Evolutionary conservation across 2,888 invertebrate genomes (phyloP), one percentile per base, ranked within the genome.

Genomic region (Amblyteles armatorius): DNA sequence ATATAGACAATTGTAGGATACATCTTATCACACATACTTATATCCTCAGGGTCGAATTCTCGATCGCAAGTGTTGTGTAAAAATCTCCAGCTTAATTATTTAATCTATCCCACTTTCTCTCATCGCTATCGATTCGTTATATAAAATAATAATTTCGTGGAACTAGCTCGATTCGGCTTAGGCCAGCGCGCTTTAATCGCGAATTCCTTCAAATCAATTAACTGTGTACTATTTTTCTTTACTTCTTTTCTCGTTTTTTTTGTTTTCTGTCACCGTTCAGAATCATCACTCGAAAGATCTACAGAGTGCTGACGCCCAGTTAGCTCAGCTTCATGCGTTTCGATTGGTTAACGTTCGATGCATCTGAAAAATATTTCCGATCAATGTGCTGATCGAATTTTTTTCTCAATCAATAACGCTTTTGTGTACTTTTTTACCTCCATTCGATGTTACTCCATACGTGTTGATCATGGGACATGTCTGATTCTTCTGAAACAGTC

Each of bases 241-340:
- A 22, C 36, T 48, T 22, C 67, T 55, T 50, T 67, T 82, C 80
- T 85, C 72, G 88, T 63, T 73, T 77, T 22, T 84, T 33, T 36
- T n/a, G n/a, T n/a, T 13, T 76, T 85, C 84, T 80, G 76, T 87
- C 84, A 88, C 86, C 84, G 86, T 80, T 87, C 57, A 86, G 83
- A 77, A 88, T 87, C 82, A 80, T 87, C 86, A 85, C 85, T 88
- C 89, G 89, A 87, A 88, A 89, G 67, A 84, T 86, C 86, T 88
- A 90, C 86, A 90, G 85, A 84, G 86, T 86, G 82, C 90, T 90
- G 90, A 90, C 91, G 89, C 91, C 90, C 91, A 93, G 94, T 94
- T 94, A 94, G 92, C 94, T 93, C 87, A 93, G 83, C 88, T 93
- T 94, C 89, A 93, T 91, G 86, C 93, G 93, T 87, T 94, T 94